phyloP scores from a whole-genome alignment of 2,888 invertebrate species.

The Trissoscelio sp. region DNA sequence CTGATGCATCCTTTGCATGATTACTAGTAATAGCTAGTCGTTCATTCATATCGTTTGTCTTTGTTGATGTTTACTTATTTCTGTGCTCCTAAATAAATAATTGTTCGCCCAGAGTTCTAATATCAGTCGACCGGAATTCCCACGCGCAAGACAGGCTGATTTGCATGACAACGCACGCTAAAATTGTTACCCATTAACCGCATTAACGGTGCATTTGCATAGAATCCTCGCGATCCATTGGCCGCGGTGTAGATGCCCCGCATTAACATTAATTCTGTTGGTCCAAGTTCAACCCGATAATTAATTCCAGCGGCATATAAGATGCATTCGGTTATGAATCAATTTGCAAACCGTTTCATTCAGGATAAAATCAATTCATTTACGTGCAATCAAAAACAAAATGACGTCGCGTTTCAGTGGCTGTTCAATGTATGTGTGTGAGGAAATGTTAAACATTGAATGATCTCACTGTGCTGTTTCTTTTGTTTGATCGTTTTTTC shows the following conservation, averaged over 20 bases:
- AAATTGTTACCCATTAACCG: conserved; percentile 42
- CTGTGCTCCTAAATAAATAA: conserved; percentile 14
- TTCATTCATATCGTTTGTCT: conserved; percentile 16
- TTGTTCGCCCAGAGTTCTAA: conserved; percentile 9
- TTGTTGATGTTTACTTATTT: conserved; percentile 32
- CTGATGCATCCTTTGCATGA: not conserved
- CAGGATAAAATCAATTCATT: conserved; percentile 1
- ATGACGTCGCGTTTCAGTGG: conserved; percentile 2
- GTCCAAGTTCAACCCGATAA: not conserved
- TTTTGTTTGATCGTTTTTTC: not conserved
- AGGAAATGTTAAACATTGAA: conserved; percentile 17
- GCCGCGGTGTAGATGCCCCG: not conserved
- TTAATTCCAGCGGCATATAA: conserved; percentile 8
- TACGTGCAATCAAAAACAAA: not conserved
- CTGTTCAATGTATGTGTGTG: conserved; percentile 23
- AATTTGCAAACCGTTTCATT: not conserved
- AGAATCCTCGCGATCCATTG: conserved; percentile 18
- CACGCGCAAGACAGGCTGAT: conserved; percentile 26
- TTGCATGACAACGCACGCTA: conserved; percentile 42
- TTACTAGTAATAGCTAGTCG: not conserved
- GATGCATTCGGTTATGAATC: conserved; percentile 10
- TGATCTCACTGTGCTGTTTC: conserved; percentile 25
- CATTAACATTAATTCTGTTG: conserved; percentile 22
- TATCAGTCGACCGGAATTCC: not conserved
- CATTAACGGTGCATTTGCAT: conserved; percentile 32